Conservation (phyloP, 2,113 vertebrate genomes). For the Sigmodon hispidus region DNA sequence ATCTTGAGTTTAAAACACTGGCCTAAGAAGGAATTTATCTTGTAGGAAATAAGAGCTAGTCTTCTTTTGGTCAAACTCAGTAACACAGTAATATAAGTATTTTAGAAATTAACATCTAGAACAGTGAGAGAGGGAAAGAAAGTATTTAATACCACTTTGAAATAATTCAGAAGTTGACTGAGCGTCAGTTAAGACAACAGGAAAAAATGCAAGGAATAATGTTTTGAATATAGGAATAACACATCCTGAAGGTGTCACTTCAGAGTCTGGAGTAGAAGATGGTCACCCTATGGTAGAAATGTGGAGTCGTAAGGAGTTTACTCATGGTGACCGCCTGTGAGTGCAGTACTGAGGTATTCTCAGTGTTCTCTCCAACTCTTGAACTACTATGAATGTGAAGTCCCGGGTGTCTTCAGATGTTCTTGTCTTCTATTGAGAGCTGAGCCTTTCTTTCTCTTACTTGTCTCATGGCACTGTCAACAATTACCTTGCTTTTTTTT, state of each 20-base stretch:
- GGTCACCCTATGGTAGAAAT: neutral
- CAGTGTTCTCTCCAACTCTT: neutral
- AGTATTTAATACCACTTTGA: neutral
- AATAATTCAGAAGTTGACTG: neutral
- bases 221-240: neutral
- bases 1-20: slow-evolving; percentile 5
- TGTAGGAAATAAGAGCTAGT: neutral
- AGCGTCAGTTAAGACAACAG: neutral
- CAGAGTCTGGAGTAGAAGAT: neutral
- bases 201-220: neutral
- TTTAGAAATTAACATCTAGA: neutral
- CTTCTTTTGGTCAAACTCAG: neutral
- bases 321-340: too few species aligned
- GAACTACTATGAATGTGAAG: neutral
- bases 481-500: too few species aligned
- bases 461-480: neutral
- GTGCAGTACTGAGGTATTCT: neutral
- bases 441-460: neutral
- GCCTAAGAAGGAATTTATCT: neutral
- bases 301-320: too few species aligned
- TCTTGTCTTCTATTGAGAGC: neutral
- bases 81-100: neutral
- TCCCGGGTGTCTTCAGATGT: neutral
- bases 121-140: neutral
- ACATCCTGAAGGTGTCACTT: neutral